phyloP scores from a whole-genome alignment of 2,888 invertebrate genomes.

The Tachina fera region DNA sequence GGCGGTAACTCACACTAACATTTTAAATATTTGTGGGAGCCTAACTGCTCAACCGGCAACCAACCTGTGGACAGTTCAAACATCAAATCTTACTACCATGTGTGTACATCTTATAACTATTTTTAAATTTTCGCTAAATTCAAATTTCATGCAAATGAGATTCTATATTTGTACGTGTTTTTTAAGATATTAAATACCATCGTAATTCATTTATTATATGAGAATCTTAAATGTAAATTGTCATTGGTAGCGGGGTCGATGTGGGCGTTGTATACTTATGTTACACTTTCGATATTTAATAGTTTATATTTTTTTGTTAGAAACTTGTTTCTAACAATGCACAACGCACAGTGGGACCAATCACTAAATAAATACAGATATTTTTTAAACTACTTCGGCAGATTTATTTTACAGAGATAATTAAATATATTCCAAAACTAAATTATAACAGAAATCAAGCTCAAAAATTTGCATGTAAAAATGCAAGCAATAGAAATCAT shows the following conservation, averaged over 20 bases:
- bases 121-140: neutral
- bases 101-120: neutral
- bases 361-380: neutral
- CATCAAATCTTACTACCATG: neutral
- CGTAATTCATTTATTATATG: slow-evolving; percentile 1
- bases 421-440: too few relatives aligned
- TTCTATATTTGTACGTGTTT: neutral
- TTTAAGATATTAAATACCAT: slow-evolving; percentile 31
- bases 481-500: too few relatives aligned
- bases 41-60: neutral
- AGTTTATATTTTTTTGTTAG: neutral
- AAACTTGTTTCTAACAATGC: slow-evolving; percentile 22
- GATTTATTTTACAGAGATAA: too few relatives aligned
- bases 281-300: slow-evolving; percentile 18
- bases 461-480: too few relatives aligned
- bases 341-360: neutral
- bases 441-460: too few relatives aligned
- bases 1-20: neutral
- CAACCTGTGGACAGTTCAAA: neutral
- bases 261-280: slow-evolving; percentile 47
- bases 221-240: slow-evolving; percentile 28
- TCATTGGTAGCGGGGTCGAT: neutral
- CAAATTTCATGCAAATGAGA: too few relatives aligned
- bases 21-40: neutral
- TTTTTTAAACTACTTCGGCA: too few relatives aligned